These are phyloP conservation scores for Enteromius thamalakanensis DNA, from an alignment of 2,797 vertebrate genomes.

Conservation along the genomic window DNA sequence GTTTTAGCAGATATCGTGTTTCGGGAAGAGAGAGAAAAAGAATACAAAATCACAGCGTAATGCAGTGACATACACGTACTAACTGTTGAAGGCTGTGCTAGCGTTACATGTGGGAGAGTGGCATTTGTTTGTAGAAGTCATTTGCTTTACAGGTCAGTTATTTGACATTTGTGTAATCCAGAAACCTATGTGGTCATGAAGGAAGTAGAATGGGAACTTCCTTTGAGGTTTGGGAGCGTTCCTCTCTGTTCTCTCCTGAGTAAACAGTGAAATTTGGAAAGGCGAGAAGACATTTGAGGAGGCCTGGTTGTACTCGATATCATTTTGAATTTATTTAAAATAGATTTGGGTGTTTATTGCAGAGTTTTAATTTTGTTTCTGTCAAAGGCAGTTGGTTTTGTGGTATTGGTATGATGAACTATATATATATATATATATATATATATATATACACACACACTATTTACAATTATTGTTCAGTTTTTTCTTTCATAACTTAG, in stretches of 20 bases:
- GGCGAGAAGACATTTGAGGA: slow-evolving; percentile 26
- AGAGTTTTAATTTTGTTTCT: slow-evolving; percentile 10
- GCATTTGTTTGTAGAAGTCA: slow-evolving; percentile 77
- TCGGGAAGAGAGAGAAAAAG: slow-evolving; percentile 24
- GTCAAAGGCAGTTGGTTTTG: background rate
- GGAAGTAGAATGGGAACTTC: slow-evolving; percentile 61
- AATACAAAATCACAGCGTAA: slow-evolving; percentile 26
- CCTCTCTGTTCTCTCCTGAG: slow-evolving; percentile 30
- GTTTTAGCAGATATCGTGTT: slow-evolving; percentile 65
- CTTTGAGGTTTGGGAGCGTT: slow-evolving; percentile 45
- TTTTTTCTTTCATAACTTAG: background rate
- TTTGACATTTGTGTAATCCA: slow-evolving; percentile 85
- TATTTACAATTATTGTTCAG: background rate
- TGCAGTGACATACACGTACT: slow-evolving; percentile 17
- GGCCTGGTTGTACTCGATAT: slow-evolving; percentile 19
- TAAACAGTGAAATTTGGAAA: slow-evolving; percentile 48
- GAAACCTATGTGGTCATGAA: slow-evolving; percentile 67
- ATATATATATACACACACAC: background rate
- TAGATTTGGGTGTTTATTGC: background rate
- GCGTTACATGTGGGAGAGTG: slow-evolving; percentile 67
- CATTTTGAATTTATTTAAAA: slow-evolving; percentile 17
- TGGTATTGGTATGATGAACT: background rate
- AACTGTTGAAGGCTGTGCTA: slow-evolving; percentile 51
- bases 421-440: background rate
- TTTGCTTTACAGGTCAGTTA: slow-evolving; percentile 77